A percentile compares a stretch with the other conserved stretches of the same genome.
These are phyloP conservation scores for Tokudaia muenninki DNA, from an alignment of 2,797 vertebrate genomes.

Conservation along the genomic window DNA sequence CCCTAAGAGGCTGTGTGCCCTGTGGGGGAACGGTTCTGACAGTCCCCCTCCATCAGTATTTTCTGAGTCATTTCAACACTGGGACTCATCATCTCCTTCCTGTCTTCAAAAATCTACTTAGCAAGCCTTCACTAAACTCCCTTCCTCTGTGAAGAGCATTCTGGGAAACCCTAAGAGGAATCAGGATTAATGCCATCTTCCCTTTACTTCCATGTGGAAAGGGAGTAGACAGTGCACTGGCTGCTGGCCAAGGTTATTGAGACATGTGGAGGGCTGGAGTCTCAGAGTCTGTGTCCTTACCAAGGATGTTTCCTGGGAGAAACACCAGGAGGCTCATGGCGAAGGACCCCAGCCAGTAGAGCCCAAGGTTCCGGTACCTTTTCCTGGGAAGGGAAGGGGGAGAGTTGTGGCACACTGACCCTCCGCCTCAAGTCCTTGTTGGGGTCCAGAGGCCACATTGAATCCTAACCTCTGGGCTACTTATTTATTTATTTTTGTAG, in stretches of 20 bases:
- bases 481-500: neutral
- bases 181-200: neutral
- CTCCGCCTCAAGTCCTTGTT: neutral
- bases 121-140: neutral
- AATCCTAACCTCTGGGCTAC: neutral
- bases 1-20: neutral
- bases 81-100: neutral
- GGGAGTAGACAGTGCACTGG: too few relatives aligned
- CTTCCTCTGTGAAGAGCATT: neutral
- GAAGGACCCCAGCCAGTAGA: constrained; percentile 96
- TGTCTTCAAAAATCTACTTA: neutral
- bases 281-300: constrained; percentile 85
- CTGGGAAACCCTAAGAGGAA: neutral
- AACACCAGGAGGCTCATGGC: constrained; percentile 94
- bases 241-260: neutral
- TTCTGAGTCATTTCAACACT: neutral
- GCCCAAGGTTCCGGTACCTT: constrained; percentile 92
- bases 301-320: constrained; percentile 92
- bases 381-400: constrained; percentile 86
- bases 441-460: neutral
- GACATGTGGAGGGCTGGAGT: neutral
- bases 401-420: neutral
- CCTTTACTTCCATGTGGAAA: neutral
- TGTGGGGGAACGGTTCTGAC: neutral
- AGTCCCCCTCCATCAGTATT: too few relatives aligned